Evolutionary conservation across 2,888 invertebrate genomes (phyloP), one percentile per base, ranked within the genome.

Genomic region (Polydrusus cervinus): DNA sequence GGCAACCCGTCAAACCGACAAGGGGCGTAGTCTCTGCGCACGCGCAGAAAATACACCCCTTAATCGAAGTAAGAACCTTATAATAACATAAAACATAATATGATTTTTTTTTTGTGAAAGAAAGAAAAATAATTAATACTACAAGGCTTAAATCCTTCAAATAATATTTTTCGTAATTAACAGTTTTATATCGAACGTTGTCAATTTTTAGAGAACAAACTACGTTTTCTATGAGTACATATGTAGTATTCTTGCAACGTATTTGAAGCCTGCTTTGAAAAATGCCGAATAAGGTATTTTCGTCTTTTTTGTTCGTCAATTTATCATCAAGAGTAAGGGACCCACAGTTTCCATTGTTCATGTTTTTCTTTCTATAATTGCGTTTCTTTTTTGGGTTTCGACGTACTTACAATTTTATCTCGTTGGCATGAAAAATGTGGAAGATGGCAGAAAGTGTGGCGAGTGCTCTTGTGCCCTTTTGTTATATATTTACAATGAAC

Each of bases 301-400:
- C n/a, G n/a, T 47, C 47, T 0, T 34, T 34, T 34, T 34, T 34
- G 34, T 47, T 47, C 47, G 47, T 47, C 47, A 47, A 47, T 47
- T 47, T 47, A 47, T 47, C 47, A 47, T 16, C 47, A 47, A 47
- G 47, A 34, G n/a, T 47, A 47, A 47, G 47, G 47, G 16, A 45
- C 45, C n/a, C n/a, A 1, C 8, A 7, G 1, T 14, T 47, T 8
- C 14, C 16, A 47, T 47, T 47, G 47, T 47, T 16, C 47, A 47
- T 47, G 47, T 5, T 47, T 47, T 16, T n/a, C 47, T 47, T 47
- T 47, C 47, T 14, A 47, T 47, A 47, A 47, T 47, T 47, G 47
- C 47, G 47, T 47, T 47, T 47, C 34, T 47, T 47, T 47, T 16
- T 34, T 34, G 9, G 47, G n/a, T n/a, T 47, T 8, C 47, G 7